These are phyloP conservation scores for Lasioglossum calceatum DNA, from an alignment of 2,888 invertebrate genomes.

Conservation along the genomic window DNA sequence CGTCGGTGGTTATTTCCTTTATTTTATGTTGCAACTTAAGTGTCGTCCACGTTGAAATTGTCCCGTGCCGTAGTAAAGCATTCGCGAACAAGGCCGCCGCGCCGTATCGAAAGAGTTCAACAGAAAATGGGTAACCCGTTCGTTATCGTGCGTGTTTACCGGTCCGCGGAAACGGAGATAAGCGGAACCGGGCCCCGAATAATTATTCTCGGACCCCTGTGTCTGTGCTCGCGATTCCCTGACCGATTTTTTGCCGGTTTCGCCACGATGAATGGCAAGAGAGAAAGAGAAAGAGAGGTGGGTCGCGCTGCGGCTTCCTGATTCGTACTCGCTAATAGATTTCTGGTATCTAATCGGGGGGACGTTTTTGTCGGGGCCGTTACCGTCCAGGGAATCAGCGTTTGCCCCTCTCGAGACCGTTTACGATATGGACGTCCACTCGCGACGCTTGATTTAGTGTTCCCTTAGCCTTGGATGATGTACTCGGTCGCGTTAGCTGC, in stretches of 20 bases:
- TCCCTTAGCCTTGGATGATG: constrained; percentile 5
- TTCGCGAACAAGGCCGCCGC: background rate
- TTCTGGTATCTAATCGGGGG: constrained; percentile 9
- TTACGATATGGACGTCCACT: background rate
- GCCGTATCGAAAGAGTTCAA: background rate
- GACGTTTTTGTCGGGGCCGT: background rate
- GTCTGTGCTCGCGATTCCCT: constrained; percentile 1
- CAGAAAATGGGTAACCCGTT: background rate
- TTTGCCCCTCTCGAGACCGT: background rate
- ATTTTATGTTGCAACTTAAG: background rate
- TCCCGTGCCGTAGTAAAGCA: background rate
- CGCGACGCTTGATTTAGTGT: constrained; percentile 7
- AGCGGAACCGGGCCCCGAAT: constrained; percentile 51
- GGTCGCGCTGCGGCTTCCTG: constrained; percentile 1
- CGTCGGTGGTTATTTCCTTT: background rate
- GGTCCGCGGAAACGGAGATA: constrained; percentile 60
- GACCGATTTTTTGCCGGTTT: constrained; percentile 14
- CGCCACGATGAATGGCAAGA: constrained; percentile 9
- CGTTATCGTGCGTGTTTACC: constrained; percentile 63
- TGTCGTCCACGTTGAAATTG: background rate
- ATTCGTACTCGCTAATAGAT: constrained; percentile 9
- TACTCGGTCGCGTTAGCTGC: background rate
- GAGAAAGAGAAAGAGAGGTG: background rate
- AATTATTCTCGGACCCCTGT: constrained; percentile 40
- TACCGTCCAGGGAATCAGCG: background rate